Evolutionary conservation across 2,797 vertebrate genomes (phyloP).

Genomic region (Morus bassanus): DNA sequence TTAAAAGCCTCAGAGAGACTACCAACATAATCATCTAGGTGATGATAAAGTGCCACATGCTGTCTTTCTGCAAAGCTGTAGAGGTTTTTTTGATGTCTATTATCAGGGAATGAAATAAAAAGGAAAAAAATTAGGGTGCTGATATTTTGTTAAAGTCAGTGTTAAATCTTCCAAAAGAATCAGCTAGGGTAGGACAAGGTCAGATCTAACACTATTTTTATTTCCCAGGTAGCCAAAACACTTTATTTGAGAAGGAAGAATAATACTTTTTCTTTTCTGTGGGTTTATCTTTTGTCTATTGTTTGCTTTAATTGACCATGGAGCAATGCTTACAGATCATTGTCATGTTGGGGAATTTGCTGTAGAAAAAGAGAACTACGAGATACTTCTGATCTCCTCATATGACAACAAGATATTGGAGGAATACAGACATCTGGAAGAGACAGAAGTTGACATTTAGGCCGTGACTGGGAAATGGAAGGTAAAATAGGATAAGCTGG

Average conservation of each 20-base stretch:
- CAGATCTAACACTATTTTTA: background rate
- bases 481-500: background rate
- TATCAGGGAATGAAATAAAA: background rate
- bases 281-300: background rate
- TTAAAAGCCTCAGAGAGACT: background rate
- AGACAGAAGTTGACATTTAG: background rate
- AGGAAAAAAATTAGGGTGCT: accelerated
- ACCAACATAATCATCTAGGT: background rate
- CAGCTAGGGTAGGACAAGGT: background rate
- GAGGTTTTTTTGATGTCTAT: background rate
- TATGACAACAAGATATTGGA: background rate
- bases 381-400: background rate
- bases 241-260: background rate
- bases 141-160: background rate
- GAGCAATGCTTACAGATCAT: background rate
- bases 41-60: background rate
- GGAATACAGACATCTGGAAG: background rate
- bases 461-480: background rate
- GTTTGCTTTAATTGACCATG: background rate
- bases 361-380: background rate
- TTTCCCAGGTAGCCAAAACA: background rate
- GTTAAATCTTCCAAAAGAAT: background rate
- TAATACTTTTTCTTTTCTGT: background rate
- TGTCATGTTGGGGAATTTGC: background rate
- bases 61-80: background rate